Evolutionary conservation across 1,140 invertebrate genomes (phyloP), one percentile per base, ranked within the genome.

Genomic region (Drosophila virilis): DNA sequence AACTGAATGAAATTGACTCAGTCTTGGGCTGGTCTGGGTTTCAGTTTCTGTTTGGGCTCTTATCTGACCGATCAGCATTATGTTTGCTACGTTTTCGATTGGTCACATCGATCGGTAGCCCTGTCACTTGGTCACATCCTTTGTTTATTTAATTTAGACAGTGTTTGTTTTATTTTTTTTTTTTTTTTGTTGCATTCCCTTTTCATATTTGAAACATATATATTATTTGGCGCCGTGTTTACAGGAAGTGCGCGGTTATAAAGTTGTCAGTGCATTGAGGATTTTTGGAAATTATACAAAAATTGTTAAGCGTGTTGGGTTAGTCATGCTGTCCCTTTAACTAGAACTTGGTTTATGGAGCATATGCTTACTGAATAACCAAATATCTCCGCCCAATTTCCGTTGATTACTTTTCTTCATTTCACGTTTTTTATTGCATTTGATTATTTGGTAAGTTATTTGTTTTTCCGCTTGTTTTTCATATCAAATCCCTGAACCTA

Each of bases 51-150:
- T 60, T 54, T 38, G 54, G 68, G 68, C 60, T 78, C 78, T 72
- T 66, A 60, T 42, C 65, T 54, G 12, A 33, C 33, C 71, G 80
- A 82, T 84, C 71, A 60, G 65, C 45, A 52, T 48, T 57, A 33
- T 45, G 77, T 74, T 71, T 64, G 77, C 33, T 81, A 55, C 61
- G 66, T 74, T 79, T 66, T 86, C 78, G 62, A 78, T 89, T 77
- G 84, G 72, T 66, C 71, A 28, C 69, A 66, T 54, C 52, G 83
- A 89, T 88, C 84, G 79, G 84, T 89, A 88, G 84, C 79, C 67
- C 52, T 82, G 78, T 76, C 82, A 82, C 42, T 74, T 65, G 64
- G 58, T 42, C 62, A 68, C 64, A 70, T 79, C 79, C 69, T 77
- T 83, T 88, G 70, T 88, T 89, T 89, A 83, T 80, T 74, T 45